Evolutionary conservation across 2,797 vertebrate species (phyloP), one percentile per base, ranked within the genome.

Genomic region (Molossus molossus): DNA sequence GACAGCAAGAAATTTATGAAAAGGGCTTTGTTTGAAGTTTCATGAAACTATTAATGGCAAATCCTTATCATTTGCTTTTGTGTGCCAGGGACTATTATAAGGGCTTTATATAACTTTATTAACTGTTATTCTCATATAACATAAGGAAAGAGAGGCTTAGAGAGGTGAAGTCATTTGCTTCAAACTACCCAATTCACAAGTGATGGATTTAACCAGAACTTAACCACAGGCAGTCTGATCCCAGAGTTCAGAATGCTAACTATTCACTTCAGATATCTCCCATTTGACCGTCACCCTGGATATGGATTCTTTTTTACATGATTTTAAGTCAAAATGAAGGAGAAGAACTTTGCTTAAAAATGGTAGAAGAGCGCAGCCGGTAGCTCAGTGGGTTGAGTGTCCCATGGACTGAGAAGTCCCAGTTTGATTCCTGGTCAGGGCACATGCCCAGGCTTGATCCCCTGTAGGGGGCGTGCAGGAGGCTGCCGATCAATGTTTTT

Each of bases 21-120:
- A 85, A 86, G 69, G 79, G 90, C 57, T 87, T 69, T 84, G 55
- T 86, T 75, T 21, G 72, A 67, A 40, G 60, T 4, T 65, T 21
- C 6, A 1, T 50, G n/a, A 75, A 55, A 65, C 27, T 60, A 45
- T 13, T n/a, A 37, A 40, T 10, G 11, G 60, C 33, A 6, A 85
- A 37, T 80, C 50, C n/a, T 40, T 90, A 27, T 48, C 40, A 1
- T 1, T 72, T n/a, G 15, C 67, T 13, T 79, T 11, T 37, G 21
- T 64, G 27, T 62, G 58, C 40, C 27, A 60, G 67, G 37, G 5
- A 33, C 50, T 23, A 29, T 67, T 37, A 58, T 15, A 15, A 20
- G 17, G 13, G 4, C 40, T 93, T 62, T 50, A n/a, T 62, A 29
- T 64, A 20, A 18, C 27, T 70, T 65, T 45, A 53, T 25, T 76